Percentiles rank a stretch among this genome's conserved stretches.
phyloP scores from a whole-genome alignment of 2,113 vertebrate species.

The Pachypanchax playfairii region DNA sequence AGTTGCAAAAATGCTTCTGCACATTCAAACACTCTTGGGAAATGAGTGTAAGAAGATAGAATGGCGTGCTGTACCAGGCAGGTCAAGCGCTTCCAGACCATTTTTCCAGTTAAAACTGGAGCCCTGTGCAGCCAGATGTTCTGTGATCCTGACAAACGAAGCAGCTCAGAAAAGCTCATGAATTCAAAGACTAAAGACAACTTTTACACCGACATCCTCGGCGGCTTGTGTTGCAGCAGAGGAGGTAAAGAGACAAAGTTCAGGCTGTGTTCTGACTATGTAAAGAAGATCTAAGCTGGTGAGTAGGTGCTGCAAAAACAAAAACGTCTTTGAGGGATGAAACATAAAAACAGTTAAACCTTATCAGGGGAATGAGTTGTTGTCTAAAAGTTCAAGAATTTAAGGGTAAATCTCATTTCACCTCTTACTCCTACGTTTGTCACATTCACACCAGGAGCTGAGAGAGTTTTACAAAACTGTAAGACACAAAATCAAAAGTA shows the following conservation, averaged over 20 bases:
- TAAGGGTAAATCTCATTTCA: too few species aligned
- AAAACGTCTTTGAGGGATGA: too few species aligned
- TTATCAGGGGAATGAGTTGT: background rate
- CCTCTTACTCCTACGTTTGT: too few species aligned
- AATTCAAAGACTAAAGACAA: background rate
- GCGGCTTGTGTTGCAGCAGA: background rate
- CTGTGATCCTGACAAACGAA: background rate
- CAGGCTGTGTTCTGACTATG: background rate
- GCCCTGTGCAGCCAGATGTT: background rate
- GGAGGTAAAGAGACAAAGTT: background rate
- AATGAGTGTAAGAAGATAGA: background rate
- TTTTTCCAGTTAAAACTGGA: constrained; percentile 32
- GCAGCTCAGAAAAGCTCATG: background rate
- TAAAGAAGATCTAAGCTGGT: background rate
- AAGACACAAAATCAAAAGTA: too few species aligned
- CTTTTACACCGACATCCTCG: background rate
- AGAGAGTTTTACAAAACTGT: too few species aligned
- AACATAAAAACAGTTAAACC: background rate
- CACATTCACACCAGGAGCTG: too few species aligned
- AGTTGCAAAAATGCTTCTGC: too few species aligned
- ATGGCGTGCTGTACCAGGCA: constrained; percentile 9
- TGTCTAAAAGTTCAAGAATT: too few species aligned
- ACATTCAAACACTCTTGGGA: background rate
- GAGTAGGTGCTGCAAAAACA: background rate
- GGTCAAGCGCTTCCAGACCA: constrained; percentile 31